phyloP scores from a whole-genome alignment of 2,797 vertebrate species.

The Taeniopygia guttata region DNA sequence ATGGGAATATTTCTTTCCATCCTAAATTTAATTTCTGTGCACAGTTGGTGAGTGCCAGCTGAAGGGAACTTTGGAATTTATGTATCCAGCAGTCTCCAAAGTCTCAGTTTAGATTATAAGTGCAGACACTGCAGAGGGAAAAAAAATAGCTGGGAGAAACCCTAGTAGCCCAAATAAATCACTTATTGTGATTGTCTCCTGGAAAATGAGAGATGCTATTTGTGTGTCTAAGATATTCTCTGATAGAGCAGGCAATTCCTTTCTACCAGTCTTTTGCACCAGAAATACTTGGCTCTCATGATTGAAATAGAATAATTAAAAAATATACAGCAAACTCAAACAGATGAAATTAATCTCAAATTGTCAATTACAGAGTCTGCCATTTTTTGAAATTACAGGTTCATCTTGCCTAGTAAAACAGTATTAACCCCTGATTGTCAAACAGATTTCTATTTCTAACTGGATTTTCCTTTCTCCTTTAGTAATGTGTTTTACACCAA shows the following conservation, averaged over 20 bases:
- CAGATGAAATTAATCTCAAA: background rate
- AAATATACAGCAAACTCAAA: background rate
- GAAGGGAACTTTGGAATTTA: background rate
- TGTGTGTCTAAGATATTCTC: background rate
- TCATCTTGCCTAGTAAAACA: background rate
- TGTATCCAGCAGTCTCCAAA: background rate
- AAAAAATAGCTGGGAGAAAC: background rate
- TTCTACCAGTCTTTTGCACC: background rate
- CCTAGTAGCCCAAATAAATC: background rate
- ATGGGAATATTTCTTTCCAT: background rate
- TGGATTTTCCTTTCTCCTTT: background rate
- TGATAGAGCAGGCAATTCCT: background rate
- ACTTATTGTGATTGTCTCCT: background rate
- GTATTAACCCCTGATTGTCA: background rate
- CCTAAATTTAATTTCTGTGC: background rate
- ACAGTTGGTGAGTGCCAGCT: background rate
- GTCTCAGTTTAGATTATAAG: background rate
- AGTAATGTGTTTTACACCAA: background rate
- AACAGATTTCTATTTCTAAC: background rate
- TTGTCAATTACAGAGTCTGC: background rate
- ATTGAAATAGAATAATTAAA: background rate
- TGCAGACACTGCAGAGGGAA: background rate
- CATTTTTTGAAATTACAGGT: background rate
- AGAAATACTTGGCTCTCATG: background rate
- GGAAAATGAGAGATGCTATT: background rate